A percentile compares a stretch with the other conserved stretches of the same genome.
Evolutionary conservation across 2,113 vertebrate genomes (phyloP).

Genomic region (Hydropotes inermis): DNA sequence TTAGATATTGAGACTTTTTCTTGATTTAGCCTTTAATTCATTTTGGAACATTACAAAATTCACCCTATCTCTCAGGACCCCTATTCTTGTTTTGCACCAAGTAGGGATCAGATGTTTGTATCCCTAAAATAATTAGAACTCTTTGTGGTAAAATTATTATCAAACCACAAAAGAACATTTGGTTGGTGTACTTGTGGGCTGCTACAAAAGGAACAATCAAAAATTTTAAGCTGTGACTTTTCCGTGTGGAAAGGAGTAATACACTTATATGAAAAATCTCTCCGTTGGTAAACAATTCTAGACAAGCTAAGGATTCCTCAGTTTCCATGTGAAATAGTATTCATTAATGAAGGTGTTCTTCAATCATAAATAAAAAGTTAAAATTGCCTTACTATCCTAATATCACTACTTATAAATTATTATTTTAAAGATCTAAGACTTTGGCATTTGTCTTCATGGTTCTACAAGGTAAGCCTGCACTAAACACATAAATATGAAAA

Average conservation of each 20-base stretch:
- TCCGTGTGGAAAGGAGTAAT: neutral
- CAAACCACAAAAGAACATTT: constrained; percentile 6
- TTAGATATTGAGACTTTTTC: neutral
- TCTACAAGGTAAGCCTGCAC: neutral
- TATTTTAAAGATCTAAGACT: neutral
- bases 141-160: neutral
- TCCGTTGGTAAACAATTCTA: neutral
- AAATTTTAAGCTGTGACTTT: neutral
- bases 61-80: neutral
- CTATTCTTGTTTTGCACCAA: neutral
- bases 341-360: neutral
- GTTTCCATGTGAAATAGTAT: neutral
- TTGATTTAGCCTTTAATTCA: constrained; percentile 13
- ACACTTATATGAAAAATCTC: neutral
- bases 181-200: neutral
- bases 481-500: neutral
- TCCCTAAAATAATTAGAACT: neutral
- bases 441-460: neutral
- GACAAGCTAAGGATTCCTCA: neutral
- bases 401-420: neutral
- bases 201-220: neutral
- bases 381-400: neutral
- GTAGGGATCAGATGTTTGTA: neutral
- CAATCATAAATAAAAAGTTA: neutral
- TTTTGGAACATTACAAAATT: constrained; percentile 22